Base-by-base conservation (phyloP, 1,140 invertebrate genomes). In the Leptinotarsa texana region DNA sequence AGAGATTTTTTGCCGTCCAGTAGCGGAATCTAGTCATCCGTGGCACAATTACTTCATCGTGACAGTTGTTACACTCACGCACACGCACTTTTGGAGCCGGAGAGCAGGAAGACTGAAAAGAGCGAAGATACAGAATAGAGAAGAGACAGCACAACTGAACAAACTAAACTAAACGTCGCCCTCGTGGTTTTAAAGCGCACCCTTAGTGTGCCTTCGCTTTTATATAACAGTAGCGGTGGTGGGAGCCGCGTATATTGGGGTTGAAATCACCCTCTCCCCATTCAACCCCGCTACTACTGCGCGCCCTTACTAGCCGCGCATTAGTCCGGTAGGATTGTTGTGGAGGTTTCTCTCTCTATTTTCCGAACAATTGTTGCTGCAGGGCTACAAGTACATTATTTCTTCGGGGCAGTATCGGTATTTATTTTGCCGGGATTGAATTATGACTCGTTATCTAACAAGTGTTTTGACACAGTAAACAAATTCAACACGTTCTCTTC, bases 161-260 rank as follows among this genome's bases (percentile, higher is more conserved):
- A 79, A 82, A 82, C 80, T 80, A 83, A 82, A 84, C 82, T 86
- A 86, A 86, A 81, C 84, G 88, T 86, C 86, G 86, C 87, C 77
- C 86, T 83, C 86, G 87, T 87, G 86, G 83, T 86, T 87, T 86
- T 88, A 86, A 84, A 81, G 81, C 81, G 77, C 80, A 80, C 76
- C 77, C 68, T 78, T 77, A 79, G 81, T 82, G 78, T 79, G 84
- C 86, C 77, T 67, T 65, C 75, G 76, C 77, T 83, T 88, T 87
- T 88, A 88, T 84, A 84, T 71, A 69, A 70, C 69, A 67, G 74
- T 62, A 62, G 71, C 67, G 70, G 70, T 80, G 78, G 80, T 78
- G 77, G 74, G 49, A 57, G 63, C 22, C 69, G 48, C 75, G 77
- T 51, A 18, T 75, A 67, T 74, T 74, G 70, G 72, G 74, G 71